Conservation (phyloP, 1,140 invertebrate genomes). For the Diachasmimorpha longicaudata region DNA sequence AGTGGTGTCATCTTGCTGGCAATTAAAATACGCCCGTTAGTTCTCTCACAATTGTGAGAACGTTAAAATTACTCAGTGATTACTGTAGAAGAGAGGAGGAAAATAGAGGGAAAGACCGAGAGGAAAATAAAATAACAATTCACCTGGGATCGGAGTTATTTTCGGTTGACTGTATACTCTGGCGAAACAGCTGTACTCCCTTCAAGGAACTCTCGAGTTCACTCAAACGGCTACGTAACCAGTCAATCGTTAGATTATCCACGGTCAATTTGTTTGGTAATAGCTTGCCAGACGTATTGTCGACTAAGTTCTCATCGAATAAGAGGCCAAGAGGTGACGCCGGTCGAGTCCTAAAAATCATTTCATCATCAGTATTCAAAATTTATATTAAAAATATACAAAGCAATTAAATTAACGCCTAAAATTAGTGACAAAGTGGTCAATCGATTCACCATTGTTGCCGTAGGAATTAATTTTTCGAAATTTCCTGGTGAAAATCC, state of each 20-base stretch:
- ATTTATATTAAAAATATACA: too few relatives aligned
- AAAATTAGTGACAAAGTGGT: too few relatives aligned
- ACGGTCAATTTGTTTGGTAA: constrained; percentile 84
- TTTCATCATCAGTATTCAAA: neutral
- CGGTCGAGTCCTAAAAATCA: constrained; percentile 70
- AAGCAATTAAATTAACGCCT: too few relatives aligned
- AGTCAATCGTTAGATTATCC: constrained; percentile 89
- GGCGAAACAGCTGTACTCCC: constrained; percentile 52
- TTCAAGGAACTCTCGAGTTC: constrained; percentile 73
- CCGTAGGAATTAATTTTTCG: too few relatives aligned
- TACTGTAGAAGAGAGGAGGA: neutral
- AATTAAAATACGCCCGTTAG: neutral
- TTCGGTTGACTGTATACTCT: constrained; percentile 47
- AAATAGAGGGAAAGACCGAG: too few relatives aligned
- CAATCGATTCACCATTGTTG: too few relatives aligned
- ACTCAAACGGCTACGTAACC: constrained; percentile 76
- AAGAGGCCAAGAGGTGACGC: constrained; percentile 76
- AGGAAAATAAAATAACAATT: constrained; percentile 2
- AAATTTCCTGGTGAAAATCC: too few relatives aligned
- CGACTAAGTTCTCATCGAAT: constrained; percentile 84
- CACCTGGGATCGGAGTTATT: constrained; percentile 54
- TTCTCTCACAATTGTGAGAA: neutral
- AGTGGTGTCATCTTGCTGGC: constrained; percentile 28
- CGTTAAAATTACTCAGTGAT: neutral
- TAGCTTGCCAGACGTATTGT: constrained; percentile 82